Evolutionary conservation across 2,888 invertebrate species (phyloP).

Genomic region (Pollenia amentaria): DNA sequence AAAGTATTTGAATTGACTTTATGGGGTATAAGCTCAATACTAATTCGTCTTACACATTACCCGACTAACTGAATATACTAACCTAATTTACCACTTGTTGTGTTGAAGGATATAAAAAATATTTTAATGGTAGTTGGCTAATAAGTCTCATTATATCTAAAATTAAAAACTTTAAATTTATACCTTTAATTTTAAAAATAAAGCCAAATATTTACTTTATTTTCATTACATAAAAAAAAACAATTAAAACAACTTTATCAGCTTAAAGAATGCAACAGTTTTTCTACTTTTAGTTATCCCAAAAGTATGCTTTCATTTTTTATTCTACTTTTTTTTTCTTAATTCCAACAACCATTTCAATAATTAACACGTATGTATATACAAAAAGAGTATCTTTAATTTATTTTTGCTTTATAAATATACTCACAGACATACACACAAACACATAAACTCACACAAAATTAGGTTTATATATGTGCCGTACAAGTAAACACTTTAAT

Average conservation of each 20-base stretch:
- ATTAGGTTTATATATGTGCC: not conserved
- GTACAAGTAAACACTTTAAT: conserved; percentile 24
- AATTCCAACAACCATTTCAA: not conserved
- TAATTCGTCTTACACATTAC: no score
- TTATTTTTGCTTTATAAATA: not conserved
- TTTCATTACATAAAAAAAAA: not conserved
- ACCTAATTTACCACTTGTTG: no score
- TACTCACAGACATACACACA: no score
- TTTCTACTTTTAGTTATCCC: not conserved
- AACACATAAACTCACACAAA: no score
- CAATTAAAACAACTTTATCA: not conserved
- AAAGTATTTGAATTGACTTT: no score
- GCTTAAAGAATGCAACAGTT: conserved; percentile 45
- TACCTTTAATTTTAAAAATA: not conserved
- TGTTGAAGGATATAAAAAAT: no score
- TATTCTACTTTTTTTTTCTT: not conserved
- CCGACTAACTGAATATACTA: no score
- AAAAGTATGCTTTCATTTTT: conserved; percentile 13
- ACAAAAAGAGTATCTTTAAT: not conserved
- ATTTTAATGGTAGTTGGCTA: no score
- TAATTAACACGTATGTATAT: conserved; percentile 9
- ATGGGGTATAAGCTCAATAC: no score
- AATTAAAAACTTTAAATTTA: no score
- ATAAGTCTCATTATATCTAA: no score
- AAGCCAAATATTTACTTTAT: not conserved